These are phyloP conservation scores for Idaea aversata DNA, from an alignment of 2,888 invertebrate genomes.

Conservation along the genomic window DNA sequence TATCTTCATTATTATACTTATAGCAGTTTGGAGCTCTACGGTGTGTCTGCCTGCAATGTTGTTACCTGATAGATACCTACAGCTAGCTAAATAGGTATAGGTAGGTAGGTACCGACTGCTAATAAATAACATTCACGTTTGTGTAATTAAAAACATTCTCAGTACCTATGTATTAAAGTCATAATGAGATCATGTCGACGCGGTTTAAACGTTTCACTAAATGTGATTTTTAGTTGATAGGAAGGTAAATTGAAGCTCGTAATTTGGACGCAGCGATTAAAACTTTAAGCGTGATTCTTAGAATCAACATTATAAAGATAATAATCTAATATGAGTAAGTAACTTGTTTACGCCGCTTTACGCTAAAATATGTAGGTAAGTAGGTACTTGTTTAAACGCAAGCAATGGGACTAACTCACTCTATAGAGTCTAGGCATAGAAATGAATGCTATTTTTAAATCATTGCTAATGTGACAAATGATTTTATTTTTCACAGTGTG, in stretches of 20 bases:
- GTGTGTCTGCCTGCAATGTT: no score
- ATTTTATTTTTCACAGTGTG: no score
- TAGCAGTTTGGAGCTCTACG: no score
- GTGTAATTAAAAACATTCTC: slow-evolving; percentile 34
- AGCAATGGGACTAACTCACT: neutral
- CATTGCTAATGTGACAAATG: no score
- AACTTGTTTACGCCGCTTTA: slow-evolving; percentile 2
- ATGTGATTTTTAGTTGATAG: slow-evolving; percentile 29
- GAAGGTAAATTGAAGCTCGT: slow-evolving; percentile 29
- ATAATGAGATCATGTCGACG: no score
- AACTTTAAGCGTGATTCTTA: slow-evolving; percentile 30
- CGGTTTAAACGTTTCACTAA: slow-evolving; percentile 32
- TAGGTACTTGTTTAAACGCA: neutral
- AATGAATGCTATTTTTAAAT: no score
- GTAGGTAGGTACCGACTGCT: neutral
- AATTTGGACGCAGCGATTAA: slow-evolving; percentile 42
- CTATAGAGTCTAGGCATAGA: no score
- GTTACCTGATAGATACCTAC: no score
- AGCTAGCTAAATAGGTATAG: neutral
- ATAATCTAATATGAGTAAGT: no score
- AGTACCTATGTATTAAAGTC: slow-evolving; percentile 32
- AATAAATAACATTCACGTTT: slow-evolving; percentile 30
- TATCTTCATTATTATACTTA: no score
- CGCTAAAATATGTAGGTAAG: neutral
- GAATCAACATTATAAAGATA: slow-evolving; percentile 36